Evolutionary conservation across 2,888 invertebrate species (phyloP), one percentile per base, ranked within the genome.

Genomic region (Hemithea aestivaria): DNA sequence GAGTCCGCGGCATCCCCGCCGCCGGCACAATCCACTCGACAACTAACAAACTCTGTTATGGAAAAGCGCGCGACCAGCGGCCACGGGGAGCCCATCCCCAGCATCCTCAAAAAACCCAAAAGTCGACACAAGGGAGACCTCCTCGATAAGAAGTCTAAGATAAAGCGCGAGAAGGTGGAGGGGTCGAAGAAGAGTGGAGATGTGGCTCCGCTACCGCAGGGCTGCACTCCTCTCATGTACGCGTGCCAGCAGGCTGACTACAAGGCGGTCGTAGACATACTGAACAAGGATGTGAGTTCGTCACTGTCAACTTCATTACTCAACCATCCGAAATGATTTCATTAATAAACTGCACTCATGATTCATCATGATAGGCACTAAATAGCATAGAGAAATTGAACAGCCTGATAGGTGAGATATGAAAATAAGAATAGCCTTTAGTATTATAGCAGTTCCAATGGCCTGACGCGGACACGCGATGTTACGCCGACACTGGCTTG

Each of bases 211-310:
- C 75, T 91, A 58, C 87, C 87, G 54, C 89, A 89, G 65, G 94
- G 95, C 63, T 94, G 95, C 76, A 94, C 95, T 51, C 91, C 92
- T 58, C 91, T 96, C 67, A 96, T 96, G 96, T 94, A 95, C 85
- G 95, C 96, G 62, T 96, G 96, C 72, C 96, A 96, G 80, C 96
- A 95, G 73, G 94, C 93, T 33, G 92, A 94, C 83, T 92, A 94
- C 73, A 90, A 91, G 51, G 90, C 91, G 54, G 94, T 96, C 52
- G 88, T 93, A 55, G 90, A 91, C 58, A 90, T 94, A 56, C 89
- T 96, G 58, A 90, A 91, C 63, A 92, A 91, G 66, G 93, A 94
- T 90, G 94, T 94, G 89, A 89, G 89, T 89, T 55, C 37, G 26
- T 55, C 43, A 37, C 27, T 36, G 35, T 45, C 47, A 36, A 34